These are phyloP conservation scores for Aspiorhynchus laticeps DNA, from an alignment of 2,113 vertebrate species.

Conservation along the genomic window DNA sequence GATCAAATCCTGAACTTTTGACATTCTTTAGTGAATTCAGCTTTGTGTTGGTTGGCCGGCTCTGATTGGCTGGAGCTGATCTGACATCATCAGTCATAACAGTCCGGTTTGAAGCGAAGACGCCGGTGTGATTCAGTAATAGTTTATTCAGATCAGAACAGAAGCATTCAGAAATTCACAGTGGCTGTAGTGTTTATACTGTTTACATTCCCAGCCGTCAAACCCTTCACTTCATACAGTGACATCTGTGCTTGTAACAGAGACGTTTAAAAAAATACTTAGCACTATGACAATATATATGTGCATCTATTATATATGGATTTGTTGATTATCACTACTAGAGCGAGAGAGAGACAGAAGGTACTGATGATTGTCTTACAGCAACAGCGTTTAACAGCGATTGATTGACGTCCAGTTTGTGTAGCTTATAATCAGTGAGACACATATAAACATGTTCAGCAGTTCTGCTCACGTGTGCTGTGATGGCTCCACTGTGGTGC, in stretches of 20 bases:
- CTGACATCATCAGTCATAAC: too few species aligned
- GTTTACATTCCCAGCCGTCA: neutral
- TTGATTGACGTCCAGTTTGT: constrained; percentile 15
- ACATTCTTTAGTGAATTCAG: too few species aligned
- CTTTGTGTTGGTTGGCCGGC: too few species aligned
- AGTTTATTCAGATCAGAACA: constrained; percentile 25
- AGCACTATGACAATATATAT: neutral
- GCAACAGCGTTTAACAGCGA: constrained; percentile 50
- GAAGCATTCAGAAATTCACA: constrained; percentile 23
- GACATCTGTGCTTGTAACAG: neutral
- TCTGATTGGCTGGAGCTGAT: too few species aligned
- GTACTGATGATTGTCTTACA: constrained; percentile 69
- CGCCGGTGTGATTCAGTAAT: neutral
- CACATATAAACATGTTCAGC: neutral
- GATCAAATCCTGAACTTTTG: too few species aligned
- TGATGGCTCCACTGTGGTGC: too few species aligned
- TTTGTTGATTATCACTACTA: neutral
- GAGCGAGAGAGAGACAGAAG: neutral
- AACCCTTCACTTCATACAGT: neutral
- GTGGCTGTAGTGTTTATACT: neutral
- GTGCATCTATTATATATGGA: neutral
- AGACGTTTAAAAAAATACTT: constrained; percentile 15
- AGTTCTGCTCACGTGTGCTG: too few species aligned
- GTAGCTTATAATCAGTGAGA: constrained; percentile 20
- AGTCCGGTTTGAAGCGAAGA: neutral